Evolutionary conservation across 35 echinoderm and acorn worm genomes (phyloP).

Genomic region (Acanthaster planci): DNA sequence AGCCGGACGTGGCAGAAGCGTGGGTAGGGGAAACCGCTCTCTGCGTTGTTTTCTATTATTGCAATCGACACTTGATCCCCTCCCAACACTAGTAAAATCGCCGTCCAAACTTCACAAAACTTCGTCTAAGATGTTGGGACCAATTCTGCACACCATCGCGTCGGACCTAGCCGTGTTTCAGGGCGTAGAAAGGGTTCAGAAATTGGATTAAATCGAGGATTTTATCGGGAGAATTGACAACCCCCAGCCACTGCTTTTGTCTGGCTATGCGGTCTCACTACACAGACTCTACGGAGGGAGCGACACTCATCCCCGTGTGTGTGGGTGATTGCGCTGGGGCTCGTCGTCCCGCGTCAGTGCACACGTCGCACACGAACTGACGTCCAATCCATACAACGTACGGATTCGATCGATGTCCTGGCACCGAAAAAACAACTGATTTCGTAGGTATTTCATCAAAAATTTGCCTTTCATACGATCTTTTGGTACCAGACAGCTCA

Average conservation of each 20-base stretch:
- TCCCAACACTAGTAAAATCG: background rate
- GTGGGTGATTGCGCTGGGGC: constrained; percentile 9
- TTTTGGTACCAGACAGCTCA: too few relatives aligned
- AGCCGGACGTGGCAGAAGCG: constrained; percentile 20
- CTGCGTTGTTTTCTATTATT: background rate
- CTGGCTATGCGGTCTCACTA: background rate
- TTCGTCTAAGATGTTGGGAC: too few relatives aligned
- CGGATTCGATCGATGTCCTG: too few relatives aligned
- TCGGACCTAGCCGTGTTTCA: background rate
- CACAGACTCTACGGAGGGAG: background rate
- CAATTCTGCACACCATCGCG: too few relatives aligned
- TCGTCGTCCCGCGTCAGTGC: background rate
- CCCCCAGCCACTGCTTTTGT: constrained; percentile 20
- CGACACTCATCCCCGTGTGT: background rate
- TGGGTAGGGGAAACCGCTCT: constrained; percentile 20
- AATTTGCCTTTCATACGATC: too few relatives aligned
- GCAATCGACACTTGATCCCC: background rate
- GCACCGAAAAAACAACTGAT: too few relatives aligned
- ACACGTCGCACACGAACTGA: too few relatives aligned
- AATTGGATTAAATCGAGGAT: background rate
- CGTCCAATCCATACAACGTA: too few relatives aligned
- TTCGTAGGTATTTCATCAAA: too few relatives aligned
- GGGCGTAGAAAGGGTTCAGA: background rate
- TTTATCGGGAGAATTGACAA: background rate
- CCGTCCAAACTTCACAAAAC: background rate